Conservation (phyloP, 2,888 invertebrate species). For the Argynnis bischoffii region DNA sequence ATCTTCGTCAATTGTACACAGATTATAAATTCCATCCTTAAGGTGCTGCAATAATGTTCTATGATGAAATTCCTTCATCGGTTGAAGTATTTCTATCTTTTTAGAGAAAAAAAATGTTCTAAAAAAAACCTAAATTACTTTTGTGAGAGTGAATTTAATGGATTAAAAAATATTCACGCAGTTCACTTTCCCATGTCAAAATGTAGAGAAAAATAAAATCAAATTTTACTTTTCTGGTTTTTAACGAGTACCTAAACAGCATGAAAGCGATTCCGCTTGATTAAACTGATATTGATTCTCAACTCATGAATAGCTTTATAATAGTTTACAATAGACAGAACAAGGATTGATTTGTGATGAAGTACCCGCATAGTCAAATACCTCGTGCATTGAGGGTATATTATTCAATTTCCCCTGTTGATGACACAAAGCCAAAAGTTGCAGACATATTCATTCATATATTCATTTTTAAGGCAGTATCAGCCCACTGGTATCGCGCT, state of each 20-base stretch:
- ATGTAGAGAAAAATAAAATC: background rate
- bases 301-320: slow-evolving; percentile 7
- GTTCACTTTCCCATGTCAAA: too few relatives aligned
- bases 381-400: slow-evolving; percentile 21
- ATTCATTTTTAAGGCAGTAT: too few relatives aligned
- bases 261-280: background rate
- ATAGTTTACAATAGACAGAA: slow-evolving; percentile 9
- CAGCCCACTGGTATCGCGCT: too few relatives aligned
- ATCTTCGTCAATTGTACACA: too few relatives aligned
- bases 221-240: background rate
- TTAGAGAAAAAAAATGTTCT: too few relatives aligned
- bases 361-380: slow-evolving; percentile 31
- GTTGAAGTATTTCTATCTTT: too few relatives aligned
- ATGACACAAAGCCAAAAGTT: background rate
- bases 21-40: too few relatives aligned
- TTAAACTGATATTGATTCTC: slow-evolving; percentile 9
- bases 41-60: too few relatives aligned
- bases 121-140: too few relatives aligned
- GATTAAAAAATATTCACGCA: too few relatives aligned
- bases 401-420: slow-evolving; percentile 5
- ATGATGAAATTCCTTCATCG: too few relatives aligned
- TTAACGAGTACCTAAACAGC: background rate
- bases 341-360: slow-evolving; percentile 37
- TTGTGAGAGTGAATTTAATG: too few relatives aligned
- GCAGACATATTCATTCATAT: background rate